Percentiles rank a stretch among this genome's conserved stretches.
These are phyloP conservation scores for Propithecus perrieri DNA, from an alignment of 2,797 vertebrate species.

Conservation along the genomic window DNA sequence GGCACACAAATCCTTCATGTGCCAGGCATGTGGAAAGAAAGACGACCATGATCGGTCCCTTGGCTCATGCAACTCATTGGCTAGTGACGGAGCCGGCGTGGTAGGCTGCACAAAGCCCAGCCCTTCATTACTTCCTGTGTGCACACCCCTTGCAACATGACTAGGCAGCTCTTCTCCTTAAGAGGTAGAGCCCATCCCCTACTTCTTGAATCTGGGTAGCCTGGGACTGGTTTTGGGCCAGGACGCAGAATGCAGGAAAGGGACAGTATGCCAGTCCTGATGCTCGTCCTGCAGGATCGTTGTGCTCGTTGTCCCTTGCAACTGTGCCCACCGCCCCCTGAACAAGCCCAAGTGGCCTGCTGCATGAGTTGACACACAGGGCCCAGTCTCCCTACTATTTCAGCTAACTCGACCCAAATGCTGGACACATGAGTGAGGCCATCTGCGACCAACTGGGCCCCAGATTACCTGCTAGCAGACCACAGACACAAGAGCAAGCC, in stretches of 20 bases:
- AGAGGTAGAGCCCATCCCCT: not conserved
- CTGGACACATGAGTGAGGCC: not conserved
- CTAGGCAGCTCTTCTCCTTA: not conserved
- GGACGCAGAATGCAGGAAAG: not conserved
- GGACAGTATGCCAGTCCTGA: not conserved
- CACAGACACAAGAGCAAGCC: not conserved
- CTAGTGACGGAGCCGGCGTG: accelerated
- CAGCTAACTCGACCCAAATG: not conserved
- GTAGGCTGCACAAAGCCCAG: not conserved
- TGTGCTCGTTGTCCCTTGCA: not conserved
- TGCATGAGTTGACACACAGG: not conserved
- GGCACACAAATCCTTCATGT: too few relatives aligned
- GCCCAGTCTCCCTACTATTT: not conserved
- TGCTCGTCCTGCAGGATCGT: accelerated
- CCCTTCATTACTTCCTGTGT: not conserved
- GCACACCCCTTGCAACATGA: not conserved
- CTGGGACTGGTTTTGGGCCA: not conserved
- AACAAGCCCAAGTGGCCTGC: not conserved
- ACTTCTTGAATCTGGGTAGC: not conserved
- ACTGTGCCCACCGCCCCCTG: accelerated
- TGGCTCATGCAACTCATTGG: not conserved
- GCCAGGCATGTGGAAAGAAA: not conserved
- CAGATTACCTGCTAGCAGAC: not conserved
- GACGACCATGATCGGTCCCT: accelerated
- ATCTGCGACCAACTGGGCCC: not conserved